Percentiles rank a stretch among this genome's conserved stretches.
Evolutionary conservation across 2,888 invertebrate species (phyloP).

Genomic region (Trachelus troglodyta): DNA sequence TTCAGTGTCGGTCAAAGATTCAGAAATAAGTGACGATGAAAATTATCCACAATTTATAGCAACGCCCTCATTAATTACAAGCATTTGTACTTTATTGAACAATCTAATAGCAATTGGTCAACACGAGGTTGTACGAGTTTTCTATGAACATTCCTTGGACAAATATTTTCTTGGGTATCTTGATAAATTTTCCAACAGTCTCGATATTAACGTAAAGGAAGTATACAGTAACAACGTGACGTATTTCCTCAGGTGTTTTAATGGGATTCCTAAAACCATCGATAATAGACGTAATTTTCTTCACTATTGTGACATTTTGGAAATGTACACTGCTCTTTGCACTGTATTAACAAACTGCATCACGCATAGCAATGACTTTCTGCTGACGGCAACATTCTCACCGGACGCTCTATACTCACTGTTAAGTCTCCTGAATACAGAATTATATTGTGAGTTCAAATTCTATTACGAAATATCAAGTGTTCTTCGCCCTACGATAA

Average conservation of each 20-base stretch:
- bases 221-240: background rate
- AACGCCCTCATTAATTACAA: slow-evolving; percentile 67
- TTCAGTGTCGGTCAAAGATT: slow-evolving; percentile 42
- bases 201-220: background rate
- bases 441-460: slow-evolving; percentile 65
- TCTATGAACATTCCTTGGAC: slow-evolving; percentile 67
- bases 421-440: slow-evolving; percentile 64
- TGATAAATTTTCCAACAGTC: background rate
- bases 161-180: slow-evolving; percentile 67
- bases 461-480: slow-evolving; percentile 1
- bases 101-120: slow-evolving; percentile 66
- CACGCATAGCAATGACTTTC: slow-evolving; percentile 59
- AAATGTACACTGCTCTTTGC: slow-evolving; percentile 69
- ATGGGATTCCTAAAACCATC: slow-evolving; percentile 57
- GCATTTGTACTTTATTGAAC: slow-evolving; percentile 64
- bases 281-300: slow-evolving; percentile 60
- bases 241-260: slow-evolving; percentile 58
- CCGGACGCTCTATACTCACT: slow-evolving; percentile 66
- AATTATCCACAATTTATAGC: slow-evolving; percentile 53
- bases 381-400: slow-evolving; percentile 65
- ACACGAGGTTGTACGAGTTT: slow-evolving; percentile 59
- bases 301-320: slow-evolving; percentile 67
- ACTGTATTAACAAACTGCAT: slow-evolving; percentile 65
- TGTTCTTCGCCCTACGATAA: background rate
- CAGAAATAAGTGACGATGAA: slow-evolving; percentile 43